Evolutionary conservation across 2,888 invertebrate species (phyloP).

Genomic region (Cerastis leucographa): DNA sequence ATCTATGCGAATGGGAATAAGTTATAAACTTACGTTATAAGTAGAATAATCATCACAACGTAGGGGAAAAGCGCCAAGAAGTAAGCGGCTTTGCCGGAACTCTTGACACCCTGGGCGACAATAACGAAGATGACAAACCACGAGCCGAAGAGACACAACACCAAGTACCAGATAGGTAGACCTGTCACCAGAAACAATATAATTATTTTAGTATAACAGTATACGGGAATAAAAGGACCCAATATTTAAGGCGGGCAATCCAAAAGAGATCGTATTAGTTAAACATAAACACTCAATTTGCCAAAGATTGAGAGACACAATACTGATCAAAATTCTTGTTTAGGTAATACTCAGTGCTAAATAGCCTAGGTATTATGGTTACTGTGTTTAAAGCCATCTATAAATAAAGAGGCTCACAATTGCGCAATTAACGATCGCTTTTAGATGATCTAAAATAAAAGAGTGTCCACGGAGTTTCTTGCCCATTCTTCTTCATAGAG

Average conservation of each 20-base stretch:
- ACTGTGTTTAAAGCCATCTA: background rate
- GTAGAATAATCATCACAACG: conserved; percentile 93
- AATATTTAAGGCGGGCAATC: background rate
- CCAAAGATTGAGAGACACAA: background rate
- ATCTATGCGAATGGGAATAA: background rate
- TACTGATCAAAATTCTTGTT: background rate
- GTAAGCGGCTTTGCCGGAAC: conserved; percentile 95
- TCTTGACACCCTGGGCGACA: conserved; percentile 93
- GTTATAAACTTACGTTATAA: conserved; percentile 88
- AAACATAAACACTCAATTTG: background rate
- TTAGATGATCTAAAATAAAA: background rate
- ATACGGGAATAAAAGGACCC: background rate
- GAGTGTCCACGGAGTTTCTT: no score
- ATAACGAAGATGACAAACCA: conserved; percentile 93
- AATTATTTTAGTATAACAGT: background rate
- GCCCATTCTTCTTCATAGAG: no score
- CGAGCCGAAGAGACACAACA: conserved; percentile 92
- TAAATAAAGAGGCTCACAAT: background rate
- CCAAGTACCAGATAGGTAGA: conserved; percentile 93
- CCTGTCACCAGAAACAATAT: conserved; percentile 75
- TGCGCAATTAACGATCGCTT: background rate
- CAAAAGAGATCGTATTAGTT: background rate
- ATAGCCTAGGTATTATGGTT: background rate
- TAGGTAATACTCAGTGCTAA: background rate
- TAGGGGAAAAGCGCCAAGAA: conserved; percentile 97